Percentiles rank a stretch among this genome's conserved stretches.
These are phyloP conservation scores for Atopsyche davidsoni DNA, from an alignment of 1,140 invertebrate genomes.

Conservation along the genomic window DNA sequence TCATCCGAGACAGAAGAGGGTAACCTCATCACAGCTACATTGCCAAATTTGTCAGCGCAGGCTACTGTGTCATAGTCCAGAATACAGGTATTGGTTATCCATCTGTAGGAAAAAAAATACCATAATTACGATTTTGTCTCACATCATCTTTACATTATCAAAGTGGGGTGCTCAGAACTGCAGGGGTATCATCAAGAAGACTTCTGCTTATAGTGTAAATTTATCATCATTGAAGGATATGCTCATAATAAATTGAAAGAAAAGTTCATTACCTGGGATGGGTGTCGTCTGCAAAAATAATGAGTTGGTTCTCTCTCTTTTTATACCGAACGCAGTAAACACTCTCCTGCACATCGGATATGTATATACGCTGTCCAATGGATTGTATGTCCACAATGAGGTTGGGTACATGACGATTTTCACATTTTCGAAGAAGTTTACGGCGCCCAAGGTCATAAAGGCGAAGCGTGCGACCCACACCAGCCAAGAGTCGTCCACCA, in stretches of 20 bases:
- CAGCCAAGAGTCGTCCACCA: conserved; percentile 86
- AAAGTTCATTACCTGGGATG: conserved; percentile 58
- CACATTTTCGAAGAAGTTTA: conserved; percentile 95
- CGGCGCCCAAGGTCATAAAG: conserved; percentile 97
- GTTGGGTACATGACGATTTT: conserved; percentile 98
- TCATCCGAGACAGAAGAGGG: conserved; percentile 91
- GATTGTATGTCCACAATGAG: conserved; percentile 89
- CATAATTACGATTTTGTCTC: conserved; percentile 1
- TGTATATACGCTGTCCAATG: conserved; percentile 89
- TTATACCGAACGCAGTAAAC: conserved; percentile 96
- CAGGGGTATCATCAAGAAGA: not conserved
- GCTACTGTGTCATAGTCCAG: conserved; percentile 97
- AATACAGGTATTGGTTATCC: conserved; percentile 88
- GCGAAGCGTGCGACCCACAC: conserved; percentile 85
- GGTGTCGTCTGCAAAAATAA: conserved; percentile 97
- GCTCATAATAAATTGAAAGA: not conserved
- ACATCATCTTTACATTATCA: too few relatives aligned
- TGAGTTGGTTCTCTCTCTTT: conserved; percentile 92
- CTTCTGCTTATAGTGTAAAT: not conserved
- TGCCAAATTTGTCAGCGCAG: conserved; percentile 98
- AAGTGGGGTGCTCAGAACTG: too few relatives aligned
- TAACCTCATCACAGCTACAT: conserved; percentile 84
- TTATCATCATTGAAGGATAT: not conserved
- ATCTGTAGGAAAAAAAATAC: conserved; percentile 47
- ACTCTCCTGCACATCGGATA: conserved; percentile 95